Evolutionary conservation across 2,888 invertebrate genomes (phyloP).

Genomic region (Steinernema scapterisci): DNA sequence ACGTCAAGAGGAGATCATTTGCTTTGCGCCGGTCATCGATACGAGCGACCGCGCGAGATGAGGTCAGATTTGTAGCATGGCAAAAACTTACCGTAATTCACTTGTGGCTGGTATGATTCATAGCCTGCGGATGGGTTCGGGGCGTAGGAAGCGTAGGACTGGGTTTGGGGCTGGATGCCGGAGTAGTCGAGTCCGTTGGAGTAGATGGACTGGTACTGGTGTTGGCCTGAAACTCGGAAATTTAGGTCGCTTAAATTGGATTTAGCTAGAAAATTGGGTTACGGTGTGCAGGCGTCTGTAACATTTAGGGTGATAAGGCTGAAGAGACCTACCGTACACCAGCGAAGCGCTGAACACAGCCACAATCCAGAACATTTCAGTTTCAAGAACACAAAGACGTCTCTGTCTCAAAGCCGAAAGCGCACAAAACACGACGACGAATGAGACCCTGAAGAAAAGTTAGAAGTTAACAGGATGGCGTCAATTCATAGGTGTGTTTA

Average conservation of each 20-base stretch:
- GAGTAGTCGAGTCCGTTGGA: conserved; percentile 14
- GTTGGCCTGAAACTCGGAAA: neutral
- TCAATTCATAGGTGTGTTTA: neutral
- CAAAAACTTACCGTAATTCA: conserved; percentile 15
- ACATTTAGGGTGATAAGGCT: neutral
- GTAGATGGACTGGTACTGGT: conserved; percentile 1
- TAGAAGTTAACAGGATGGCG: neutral
- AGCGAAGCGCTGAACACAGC: neutral
- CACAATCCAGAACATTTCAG: neutral
- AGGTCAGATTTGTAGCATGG: neutral
- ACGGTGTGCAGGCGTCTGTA: neutral
- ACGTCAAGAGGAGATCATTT: conserved; percentile 14
- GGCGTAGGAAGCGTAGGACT: neutral
- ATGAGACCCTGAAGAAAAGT: neutral
- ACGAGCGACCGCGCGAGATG: neutral
- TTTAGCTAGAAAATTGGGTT: neutral
- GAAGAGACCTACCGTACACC: neutral
- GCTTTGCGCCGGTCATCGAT: conserved; percentile 21
- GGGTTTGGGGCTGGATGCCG: neutral
- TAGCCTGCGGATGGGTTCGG: neutral
- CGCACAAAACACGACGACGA: too few relatives aligned
- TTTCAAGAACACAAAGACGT: neutral
- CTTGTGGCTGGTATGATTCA: neutral
- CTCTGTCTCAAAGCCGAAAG: too few relatives aligned
- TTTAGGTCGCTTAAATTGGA: neutral